These are phyloP conservation scores for Trissolcus brochymenae DNA, from an alignment of 2,888 invertebrate genomes.

Conservation along the genomic window DNA sequence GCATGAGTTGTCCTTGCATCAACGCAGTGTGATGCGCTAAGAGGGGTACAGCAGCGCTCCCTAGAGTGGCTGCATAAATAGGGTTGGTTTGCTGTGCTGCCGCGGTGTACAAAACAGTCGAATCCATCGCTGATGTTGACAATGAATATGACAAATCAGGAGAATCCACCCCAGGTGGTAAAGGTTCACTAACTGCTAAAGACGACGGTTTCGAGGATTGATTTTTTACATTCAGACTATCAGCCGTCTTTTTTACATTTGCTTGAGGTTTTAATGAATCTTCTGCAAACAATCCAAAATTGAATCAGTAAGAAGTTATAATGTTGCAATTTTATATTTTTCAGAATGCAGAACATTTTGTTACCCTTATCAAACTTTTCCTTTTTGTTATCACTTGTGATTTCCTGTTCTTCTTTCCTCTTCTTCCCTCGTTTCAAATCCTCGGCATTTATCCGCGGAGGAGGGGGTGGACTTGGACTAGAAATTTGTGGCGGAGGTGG, in stretches of 20 bases:
- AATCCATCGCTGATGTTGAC: constrained; percentile 67
- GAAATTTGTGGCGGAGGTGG: constrained; percentile 71
- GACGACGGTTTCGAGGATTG: constrained; percentile 22
- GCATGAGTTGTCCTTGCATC: constrained; percentile 71
- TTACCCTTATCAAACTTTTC: constrained; percentile 56
- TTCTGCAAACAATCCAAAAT: no score
- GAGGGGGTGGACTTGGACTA: constrained; percentile 73
- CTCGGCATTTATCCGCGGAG: constrained; percentile 71
- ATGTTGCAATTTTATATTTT: no score
- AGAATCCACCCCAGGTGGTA: constrained; percentile 79
- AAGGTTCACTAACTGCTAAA: constrained; percentile 70
- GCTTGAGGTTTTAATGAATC: neutral
- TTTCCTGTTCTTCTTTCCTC: constrained; percentile 59
- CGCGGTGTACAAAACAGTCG: constrained; percentile 67
- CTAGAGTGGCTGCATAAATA: constrained; percentile 70
- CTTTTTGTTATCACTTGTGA: constrained; percentile 54
- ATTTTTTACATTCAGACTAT: neutral
- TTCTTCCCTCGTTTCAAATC: constrained; percentile 67
- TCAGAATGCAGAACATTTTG: neutral
- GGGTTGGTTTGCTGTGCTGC: constrained; percentile 67
- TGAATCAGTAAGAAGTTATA: no score
- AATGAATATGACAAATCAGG: constrained; percentile 73
- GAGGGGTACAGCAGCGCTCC: constrained; percentile 68
- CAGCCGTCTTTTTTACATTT: constrained; percentile 2
- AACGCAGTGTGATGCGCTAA: constrained; percentile 68